phyloP scores from a whole-genome alignment of 92 coral and sea anemone genomes.

The Phenganax subtilis region DNA sequence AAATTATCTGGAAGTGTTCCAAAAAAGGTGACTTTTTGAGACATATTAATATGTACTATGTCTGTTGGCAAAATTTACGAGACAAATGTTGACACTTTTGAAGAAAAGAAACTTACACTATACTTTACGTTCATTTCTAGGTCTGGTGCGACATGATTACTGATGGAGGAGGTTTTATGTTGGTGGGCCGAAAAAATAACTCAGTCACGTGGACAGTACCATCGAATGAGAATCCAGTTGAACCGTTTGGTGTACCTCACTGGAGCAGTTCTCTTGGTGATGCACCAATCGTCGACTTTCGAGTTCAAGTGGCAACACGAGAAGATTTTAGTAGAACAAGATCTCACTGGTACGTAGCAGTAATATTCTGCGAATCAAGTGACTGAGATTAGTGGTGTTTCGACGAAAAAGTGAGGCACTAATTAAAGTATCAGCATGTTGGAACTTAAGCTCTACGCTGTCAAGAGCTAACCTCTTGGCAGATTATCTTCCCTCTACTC shows the following conservation, averaged over 20 bases:
- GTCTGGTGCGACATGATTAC: neutral
- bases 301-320: neutral
- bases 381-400: too few species aligned
- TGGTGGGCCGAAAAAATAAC: neutral
- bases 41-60: neutral
- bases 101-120: too few species aligned
- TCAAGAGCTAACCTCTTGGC: too few species aligned
- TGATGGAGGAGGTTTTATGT: neutral
- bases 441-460: too few species aligned
- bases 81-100: too few species aligned
- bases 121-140: neutral
- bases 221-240: neutral
- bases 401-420: too few species aligned
- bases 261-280: neutral
- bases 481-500: too few species aligned
- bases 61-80: neutral
- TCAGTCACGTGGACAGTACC: neutral
- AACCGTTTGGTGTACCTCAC: neutral
- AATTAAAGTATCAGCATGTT: too few species aligned
- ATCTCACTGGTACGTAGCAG: neutral
- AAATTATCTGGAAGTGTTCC: neutral
- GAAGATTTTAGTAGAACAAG: neutral
- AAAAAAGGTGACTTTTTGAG: neutral
- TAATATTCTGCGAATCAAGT: too few species aligned
- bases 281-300: neutral